Conservation (phyloP, 1,140 invertebrate genomes). For the Archivesica marissinica region DNA sequence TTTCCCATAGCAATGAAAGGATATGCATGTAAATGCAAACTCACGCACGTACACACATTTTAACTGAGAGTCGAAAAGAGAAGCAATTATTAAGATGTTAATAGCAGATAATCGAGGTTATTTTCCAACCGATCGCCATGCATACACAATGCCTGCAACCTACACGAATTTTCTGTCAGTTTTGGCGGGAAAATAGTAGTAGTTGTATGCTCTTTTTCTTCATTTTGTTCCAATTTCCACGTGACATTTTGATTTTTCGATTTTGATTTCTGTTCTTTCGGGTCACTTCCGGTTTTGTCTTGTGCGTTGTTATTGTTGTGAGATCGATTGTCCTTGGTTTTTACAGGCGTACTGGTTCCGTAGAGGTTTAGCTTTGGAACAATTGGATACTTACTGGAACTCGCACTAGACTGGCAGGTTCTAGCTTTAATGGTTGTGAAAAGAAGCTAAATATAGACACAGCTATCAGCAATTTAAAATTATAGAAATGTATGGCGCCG, state of each 20-base stretch:
- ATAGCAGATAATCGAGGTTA: slow-evolving; percentile 8
- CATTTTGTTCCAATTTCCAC: slow-evolving; percentile 19
- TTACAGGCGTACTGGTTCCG: neutral
- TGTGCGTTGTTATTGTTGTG: neutral
- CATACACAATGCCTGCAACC: slow-evolving; percentile 4
- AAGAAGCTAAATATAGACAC: too few species aligned
- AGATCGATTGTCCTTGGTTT: neutral
- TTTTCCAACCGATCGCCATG: neutral
- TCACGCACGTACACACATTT: too few species aligned
- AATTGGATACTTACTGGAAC: neutral
- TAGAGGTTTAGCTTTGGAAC: slow-evolving; percentile 31
- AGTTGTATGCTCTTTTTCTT: neutral
- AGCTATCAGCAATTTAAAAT: too few species aligned
- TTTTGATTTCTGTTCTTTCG: neutral
- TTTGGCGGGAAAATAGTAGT: neutral
- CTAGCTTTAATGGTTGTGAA: slow-evolving; percentile 17
- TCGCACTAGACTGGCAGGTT: neutral
- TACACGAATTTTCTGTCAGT: slow-evolving; percentile 43
- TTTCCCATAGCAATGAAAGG: too few species aligned
- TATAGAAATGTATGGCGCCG: too few species aligned
- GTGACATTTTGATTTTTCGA: slow-evolving; percentile 14
- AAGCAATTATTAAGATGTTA: too few species aligned
- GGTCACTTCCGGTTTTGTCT: neutral
- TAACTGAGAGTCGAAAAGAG: too few species aligned
- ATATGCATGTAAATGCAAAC: too few species aligned